phyloP scores from a whole-genome alignment of 2,888 invertebrate genomes.

The Cosmia pyralina region DNA sequence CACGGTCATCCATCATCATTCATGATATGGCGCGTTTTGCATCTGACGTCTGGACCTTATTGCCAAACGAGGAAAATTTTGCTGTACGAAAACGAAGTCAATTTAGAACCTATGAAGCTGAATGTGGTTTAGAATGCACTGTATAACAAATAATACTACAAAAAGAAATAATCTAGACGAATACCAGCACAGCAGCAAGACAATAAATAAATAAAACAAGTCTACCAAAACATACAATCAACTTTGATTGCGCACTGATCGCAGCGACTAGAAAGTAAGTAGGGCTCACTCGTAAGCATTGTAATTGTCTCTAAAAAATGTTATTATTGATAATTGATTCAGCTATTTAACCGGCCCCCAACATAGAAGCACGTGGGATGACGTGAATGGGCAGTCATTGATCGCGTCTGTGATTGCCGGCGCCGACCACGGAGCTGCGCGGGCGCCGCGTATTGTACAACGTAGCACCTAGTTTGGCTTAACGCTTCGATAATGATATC shows the following conservation, averaged over 20 bases:
- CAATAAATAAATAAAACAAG: slow-evolving; percentile 27
- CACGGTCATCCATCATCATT: slow-evolving; percentile 33
- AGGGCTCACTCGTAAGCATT: slow-evolving; percentile 53
- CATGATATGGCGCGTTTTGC: slow-evolving; percentile 7
- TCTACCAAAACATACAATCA: slow-evolving; percentile 40
- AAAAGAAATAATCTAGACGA: not conserved
- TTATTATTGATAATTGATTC: slow-evolving; percentile 68
- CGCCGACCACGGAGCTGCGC: slow-evolving; percentile 59
- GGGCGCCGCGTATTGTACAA: slow-evolving; percentile 55
- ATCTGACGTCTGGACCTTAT: slow-evolving; percentile 19
- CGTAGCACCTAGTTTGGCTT: slow-evolving; percentile 57
- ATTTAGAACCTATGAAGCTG: not conserved
- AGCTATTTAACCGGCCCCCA: slow-evolving; percentile 67
- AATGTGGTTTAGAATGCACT: slow-evolving; percentile 1
- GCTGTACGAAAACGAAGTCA: not conserved
- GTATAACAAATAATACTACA: not conserved
- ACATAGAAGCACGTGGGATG: slow-evolving; percentile 72
- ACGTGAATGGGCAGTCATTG: slow-evolving; percentile 69
- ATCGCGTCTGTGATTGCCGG: slow-evolving; percentile 69
- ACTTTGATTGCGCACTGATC: slow-evolving; percentile 46
- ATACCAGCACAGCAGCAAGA: slow-evolving; percentile 5
- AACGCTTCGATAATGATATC: slow-evolving; percentile 41
- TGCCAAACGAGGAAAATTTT: slow-evolving; percentile 9
- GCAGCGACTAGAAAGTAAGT: slow-evolving; percentile 52
- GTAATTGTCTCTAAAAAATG: slow-evolving; percentile 60